phyloP scores from a whole-genome alignment of 64 coral and sea anemone genomes.

The Hydrozoanthus tunicans region DNA sequence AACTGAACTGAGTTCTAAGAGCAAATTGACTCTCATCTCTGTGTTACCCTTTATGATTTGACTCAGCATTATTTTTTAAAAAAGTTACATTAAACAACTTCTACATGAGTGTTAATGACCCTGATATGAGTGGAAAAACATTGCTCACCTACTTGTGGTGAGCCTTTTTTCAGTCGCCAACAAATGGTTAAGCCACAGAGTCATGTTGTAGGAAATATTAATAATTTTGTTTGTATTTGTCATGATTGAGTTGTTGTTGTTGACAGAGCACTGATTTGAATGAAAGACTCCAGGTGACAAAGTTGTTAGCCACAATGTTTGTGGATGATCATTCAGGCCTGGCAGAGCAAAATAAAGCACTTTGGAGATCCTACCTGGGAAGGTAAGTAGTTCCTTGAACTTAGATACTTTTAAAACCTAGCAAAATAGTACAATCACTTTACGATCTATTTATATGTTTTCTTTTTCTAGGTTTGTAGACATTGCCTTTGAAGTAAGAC shows the following conservation, averaged over 20 bases:
- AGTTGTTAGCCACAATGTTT: slow-evolving; percentile 86
- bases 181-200: not conserved
- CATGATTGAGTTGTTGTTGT: not conserved
- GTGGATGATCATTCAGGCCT: slow-evolving; percentile 84
- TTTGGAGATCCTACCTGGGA: slow-evolving; percentile 91
- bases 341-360: slow-evolving; percentile 79
- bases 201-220: not conserved
- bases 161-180: too few species aligned
- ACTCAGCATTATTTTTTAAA: too few species aligned
- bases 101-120: too few species aligned
- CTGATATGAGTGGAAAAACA: too few species aligned
- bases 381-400: slow-evolving; percentile 52
- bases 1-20: too few species aligned
- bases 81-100: too few species aligned
- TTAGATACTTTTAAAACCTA: not conserved
- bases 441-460: not conserved
- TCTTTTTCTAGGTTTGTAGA: slow-evolving; percentile 80
- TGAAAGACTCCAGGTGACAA: slow-evolving; percentile 69
- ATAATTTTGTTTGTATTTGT: not conserved
- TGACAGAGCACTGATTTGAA: slow-evolving; percentile 78
- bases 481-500: slow-evolving; percentile 75
- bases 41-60: too few species aligned
- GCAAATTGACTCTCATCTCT: too few species aligned
- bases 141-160: too few species aligned
- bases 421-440: not conserved